Conservation (phyloP, 2,113 vertebrate species). For the Pagrus major region DNA sequence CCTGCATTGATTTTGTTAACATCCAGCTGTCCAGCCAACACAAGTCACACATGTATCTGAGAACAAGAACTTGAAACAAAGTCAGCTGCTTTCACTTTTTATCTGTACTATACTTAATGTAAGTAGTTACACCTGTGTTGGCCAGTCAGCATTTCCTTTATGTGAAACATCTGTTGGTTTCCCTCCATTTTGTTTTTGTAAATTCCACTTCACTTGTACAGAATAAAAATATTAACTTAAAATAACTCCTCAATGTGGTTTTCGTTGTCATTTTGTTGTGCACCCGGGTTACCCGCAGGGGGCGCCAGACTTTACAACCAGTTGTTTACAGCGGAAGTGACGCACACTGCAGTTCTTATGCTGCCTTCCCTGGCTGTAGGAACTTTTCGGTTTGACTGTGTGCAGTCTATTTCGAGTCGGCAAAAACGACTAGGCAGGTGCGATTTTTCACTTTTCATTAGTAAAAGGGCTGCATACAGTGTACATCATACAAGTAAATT, state of each 20-base stretch:
- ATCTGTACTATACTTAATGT: neutral
- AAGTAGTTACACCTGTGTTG: neutral
- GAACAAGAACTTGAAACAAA: conserved; percentile 7
- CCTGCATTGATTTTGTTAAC: neutral
- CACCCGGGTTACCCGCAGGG: conserved; percentile 28
- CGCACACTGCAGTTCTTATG: conserved; percentile 16
- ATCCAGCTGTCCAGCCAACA: neutral
- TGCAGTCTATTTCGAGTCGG: too few species aligned
- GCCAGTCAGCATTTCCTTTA: neutral
- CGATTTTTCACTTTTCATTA: too few species aligned
- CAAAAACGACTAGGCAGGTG: too few species aligned
- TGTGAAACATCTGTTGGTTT: neutral
- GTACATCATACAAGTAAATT: too few species aligned
- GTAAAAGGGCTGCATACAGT: too few species aligned
- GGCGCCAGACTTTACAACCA: conserved; percentile 9
- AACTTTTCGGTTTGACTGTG: neutral
- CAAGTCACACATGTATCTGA: neutral
- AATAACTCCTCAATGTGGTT: neutral
- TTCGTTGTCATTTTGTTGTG: neutral
- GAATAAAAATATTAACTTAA: conserved; percentile 40
- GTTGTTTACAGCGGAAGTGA: conserved; percentile 66
- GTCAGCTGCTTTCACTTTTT: neutral
- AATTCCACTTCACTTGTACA: conserved; percentile 17
- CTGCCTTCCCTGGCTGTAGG: neutral
- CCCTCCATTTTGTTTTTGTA: neutral